Evolutionary conservation across 2,888 invertebrate genomes (phyloP).

Genomic region (Drosophila pseudotakahashii): DNA sequence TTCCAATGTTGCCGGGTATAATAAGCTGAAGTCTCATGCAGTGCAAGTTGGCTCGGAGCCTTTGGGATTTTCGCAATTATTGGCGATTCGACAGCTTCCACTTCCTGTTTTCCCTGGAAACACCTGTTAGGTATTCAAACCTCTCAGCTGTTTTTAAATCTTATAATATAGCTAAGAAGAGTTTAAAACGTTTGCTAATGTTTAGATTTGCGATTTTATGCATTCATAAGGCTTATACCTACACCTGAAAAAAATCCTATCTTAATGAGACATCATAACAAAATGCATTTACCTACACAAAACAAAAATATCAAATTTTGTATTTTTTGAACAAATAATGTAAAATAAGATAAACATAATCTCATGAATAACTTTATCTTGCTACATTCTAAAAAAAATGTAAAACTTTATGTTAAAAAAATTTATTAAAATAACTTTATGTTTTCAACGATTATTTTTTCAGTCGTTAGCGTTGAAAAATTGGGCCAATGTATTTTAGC

Average conservation of each 20-base stretch:
- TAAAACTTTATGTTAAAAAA: too few relatives aligned
- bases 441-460: neutral
- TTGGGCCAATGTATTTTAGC: neutral
- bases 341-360: too few relatives aligned
- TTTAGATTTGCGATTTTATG: neutral
- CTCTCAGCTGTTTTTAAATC: neutral
- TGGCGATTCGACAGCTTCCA: slow-evolving; percentile 3
- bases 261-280: too few relatives aligned
- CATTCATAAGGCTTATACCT: too few relatives aligned
- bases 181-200: neutral
- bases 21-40: slow-evolving; percentile 2
- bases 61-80: slow-evolving; percentile 4
- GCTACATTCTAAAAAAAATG: too few relatives aligned
- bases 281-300: too few relatives aligned
- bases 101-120: neutral
- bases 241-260: too few relatives aligned
- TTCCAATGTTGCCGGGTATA: neutral
- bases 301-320: too few relatives aligned
- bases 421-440: neutral
- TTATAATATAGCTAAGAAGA: neutral
- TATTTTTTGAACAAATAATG: too few relatives aligned
- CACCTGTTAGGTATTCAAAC: neutral
- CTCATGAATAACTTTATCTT: too few relatives aligned
- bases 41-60: neutral
- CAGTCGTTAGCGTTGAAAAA: neutral